Conservation (phyloP, 2,888 invertebrate species). For the Aelia acuminata region DNA sequence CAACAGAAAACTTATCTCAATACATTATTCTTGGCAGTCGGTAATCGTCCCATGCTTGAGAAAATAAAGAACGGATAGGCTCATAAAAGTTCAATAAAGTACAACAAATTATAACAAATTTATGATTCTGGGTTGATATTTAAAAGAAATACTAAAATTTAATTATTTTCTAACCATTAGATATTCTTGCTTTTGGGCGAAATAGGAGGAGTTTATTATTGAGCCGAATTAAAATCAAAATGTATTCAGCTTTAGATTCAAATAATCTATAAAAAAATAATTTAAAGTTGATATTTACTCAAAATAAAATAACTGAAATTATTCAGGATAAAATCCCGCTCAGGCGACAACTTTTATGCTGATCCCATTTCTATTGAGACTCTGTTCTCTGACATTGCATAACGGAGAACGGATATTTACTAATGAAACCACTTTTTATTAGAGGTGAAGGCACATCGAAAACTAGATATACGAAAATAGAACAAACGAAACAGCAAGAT, state of each 20-base stretch:
- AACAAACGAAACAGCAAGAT: too few relatives aligned
- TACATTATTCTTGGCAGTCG: slow-evolving; percentile 9
- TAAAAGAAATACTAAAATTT: too few relatives aligned
- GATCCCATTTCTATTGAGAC: background rate
- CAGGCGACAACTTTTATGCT: slow-evolving; percentile 7
- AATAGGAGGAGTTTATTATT: too few relatives aligned
- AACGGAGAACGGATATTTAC: background rate
- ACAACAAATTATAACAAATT: background rate
- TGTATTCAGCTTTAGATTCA: too few relatives aligned
- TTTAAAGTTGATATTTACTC: background rate
- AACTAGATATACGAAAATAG: background rate
- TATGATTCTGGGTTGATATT: too few relatives aligned
- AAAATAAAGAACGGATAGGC: background rate
- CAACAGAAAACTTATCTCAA: slow-evolving; percentile 11
- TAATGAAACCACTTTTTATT: background rate
- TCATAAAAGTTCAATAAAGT: background rate
- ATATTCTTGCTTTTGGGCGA: too few relatives aligned
- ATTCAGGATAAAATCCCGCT: background rate
- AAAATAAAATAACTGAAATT: background rate
- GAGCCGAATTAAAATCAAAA: too few relatives aligned
- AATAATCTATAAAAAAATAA: too few relatives aligned
- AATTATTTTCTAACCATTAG: too few relatives aligned
- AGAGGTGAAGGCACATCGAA: background rate
- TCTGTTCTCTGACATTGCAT: slow-evolving; percentile 27
- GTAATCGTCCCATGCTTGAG: background rate